Evolutionary conservation across 2,888 invertebrate species (phyloP), one percentile per base, ranked within the genome.

Genomic region (Chaetoderma sp.): DNA sequence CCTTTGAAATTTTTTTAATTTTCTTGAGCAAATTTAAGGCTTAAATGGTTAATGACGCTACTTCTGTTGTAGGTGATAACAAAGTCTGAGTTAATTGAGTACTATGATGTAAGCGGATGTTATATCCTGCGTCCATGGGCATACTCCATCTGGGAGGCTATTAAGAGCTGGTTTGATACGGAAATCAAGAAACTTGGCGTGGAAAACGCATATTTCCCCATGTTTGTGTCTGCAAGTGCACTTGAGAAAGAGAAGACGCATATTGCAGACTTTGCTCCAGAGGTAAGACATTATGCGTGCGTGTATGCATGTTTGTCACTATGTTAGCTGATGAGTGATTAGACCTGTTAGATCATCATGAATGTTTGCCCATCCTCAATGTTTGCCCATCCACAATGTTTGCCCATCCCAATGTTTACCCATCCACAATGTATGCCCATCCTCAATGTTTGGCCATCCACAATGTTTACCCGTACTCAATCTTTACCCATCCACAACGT

Each of bases 21-120:
- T n/a, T n/a, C n/a, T n/a, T n/a, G n/a, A n/a, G n/a, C n/a, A n/a
- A n/a, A n/a, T n/a, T n/a, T n/a, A n/a, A n/a, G n/a, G n/a, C n/a
- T n/a, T n/a, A n/a, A n/a, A n/a, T n/a, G n/a, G n/a, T n/a, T n/a
- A n/a, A n/a, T n/a, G n/a, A n/a, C n/a, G n/a, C n/a, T n/a, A n/a
- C n/a, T n/a, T 44, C 2, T 23, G 25, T 63, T 64, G 2, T 67
- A 90, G 88, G 90, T 92, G 6, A 90, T 93, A 67, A 94, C 93
- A 0, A 95, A 95, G 86, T 92, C 96, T 49, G 98, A 99, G 88
- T 91, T 99, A 91, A 98, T 99, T 61, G 98, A 99, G 86, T 99
- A 99, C 88, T 99, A 99, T 86, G 98, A 99, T 87, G 96, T 99
- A 4, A 97, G 97, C 58, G 99, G 99, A 0, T 99, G 99, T 87